Conservation (phyloP, 2,888 invertebrate species). For the Luperina nickerlii region DNA sequence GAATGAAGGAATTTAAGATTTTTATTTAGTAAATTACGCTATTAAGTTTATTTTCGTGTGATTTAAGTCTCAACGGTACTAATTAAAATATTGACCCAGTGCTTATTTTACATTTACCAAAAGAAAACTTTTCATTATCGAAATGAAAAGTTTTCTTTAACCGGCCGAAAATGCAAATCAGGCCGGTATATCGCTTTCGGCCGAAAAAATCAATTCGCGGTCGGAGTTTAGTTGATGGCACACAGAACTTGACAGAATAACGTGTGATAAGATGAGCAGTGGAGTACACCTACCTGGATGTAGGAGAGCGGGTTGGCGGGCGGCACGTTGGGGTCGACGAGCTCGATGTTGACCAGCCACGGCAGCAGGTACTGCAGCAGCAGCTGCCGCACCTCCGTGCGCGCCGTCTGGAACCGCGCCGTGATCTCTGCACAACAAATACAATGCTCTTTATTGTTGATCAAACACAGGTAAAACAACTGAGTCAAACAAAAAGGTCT, state of each 20-base stretch:
- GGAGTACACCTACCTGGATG: conserved; percentile 92
- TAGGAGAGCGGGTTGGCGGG: conserved; percentile 96
- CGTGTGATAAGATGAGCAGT: neutral
- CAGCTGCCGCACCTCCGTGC: conserved; percentile 97
- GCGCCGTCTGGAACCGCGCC: conserved; percentile 98
- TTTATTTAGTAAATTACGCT: neutral
- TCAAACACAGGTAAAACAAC: neutral
- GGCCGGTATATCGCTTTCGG: neutral
- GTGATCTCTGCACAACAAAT: conserved; percentile 94
- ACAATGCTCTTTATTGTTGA: conserved; percentile 1
- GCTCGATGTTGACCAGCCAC: conserved; percentile 99
- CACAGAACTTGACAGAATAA: neutral
- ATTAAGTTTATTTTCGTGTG: neutral
- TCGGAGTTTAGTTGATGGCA: neutral
- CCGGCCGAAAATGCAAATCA: neutral
- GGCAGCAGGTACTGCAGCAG: conserved; percentile 98
- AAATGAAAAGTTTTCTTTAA: neutral
- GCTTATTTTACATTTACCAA: neutral
- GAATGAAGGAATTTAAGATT: neutral
- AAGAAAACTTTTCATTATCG: neutral
- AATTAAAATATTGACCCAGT: neutral
- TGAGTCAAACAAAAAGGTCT: neutral
- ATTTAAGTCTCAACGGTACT: neutral
- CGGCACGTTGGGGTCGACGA: conserved; percentile 99
- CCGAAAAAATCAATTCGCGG: neutral